Conservation (phyloP, 2,888 invertebrate species). For the Linhomoeus sp. region DNA sequence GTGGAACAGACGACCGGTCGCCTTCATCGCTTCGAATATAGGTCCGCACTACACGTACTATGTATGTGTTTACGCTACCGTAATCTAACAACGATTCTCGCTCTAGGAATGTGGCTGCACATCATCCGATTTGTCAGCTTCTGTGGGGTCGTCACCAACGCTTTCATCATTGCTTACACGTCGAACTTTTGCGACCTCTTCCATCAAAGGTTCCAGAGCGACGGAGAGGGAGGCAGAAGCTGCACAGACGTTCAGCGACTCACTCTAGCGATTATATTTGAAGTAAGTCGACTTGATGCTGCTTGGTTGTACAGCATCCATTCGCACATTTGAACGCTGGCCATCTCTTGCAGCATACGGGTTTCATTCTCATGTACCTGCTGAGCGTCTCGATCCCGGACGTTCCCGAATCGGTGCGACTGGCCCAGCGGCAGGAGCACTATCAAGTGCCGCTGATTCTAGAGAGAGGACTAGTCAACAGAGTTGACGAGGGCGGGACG, state of each 20-base stretch:
- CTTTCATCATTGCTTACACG: slow-evolving; percentile 28
- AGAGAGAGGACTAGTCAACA: slow-evolving; percentile 1
- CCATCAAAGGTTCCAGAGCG: no score
- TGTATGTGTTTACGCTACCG: no score
- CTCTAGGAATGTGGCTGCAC: slow-evolving; percentile 33
- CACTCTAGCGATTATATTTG: slow-evolving; percentile 8
- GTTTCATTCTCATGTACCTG: slow-evolving; percentile 1
- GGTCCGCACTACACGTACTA: slow-evolving; percentile 24
- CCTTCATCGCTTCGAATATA: slow-evolving; percentile 30
- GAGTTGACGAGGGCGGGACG: no score
- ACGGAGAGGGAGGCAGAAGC: no score
- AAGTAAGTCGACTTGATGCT: slow-evolving; percentile 1
- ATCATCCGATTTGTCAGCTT: slow-evolving; percentile 33
- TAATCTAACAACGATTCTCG: not conserved
- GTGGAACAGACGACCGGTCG: slow-evolving; percentile 31
- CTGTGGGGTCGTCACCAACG: slow-evolving; percentile 33
- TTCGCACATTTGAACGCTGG: no score
- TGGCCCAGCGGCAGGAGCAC: slow-evolving; percentile 9
- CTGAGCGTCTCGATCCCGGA: slow-evolving; percentile 25
- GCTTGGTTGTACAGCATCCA: no score
- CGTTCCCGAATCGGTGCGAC: slow-evolving; percentile 14
- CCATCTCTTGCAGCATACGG: not conserved
- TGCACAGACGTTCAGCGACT: slow-evolving; percentile 4
- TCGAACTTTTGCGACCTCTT: slow-evolving; percentile 19
- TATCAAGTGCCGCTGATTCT: slow-evolving; percentile 8